These are phyloP conservation scores for Pteruthius melanotis DNA, from an alignment of 2,113 vertebrate genomes.

Conservation along the genomic window DNA sequence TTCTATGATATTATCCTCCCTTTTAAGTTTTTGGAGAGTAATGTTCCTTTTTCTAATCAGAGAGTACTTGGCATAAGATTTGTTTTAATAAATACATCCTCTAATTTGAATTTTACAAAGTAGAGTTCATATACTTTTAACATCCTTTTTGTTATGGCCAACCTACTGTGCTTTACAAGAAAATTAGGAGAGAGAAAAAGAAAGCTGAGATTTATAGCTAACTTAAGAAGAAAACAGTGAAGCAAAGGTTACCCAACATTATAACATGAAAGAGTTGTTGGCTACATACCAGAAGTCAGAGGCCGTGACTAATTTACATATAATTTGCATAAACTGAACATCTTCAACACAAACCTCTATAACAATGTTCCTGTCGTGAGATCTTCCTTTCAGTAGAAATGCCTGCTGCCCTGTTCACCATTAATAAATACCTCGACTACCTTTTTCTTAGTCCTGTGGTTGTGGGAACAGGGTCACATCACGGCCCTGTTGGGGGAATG, in stretches of 20 bases:
- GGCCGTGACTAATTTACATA: neutral
- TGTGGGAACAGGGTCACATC: neutral
- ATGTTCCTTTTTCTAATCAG: neutral
- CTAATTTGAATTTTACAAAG: neutral
- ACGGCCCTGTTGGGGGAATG: neutral
- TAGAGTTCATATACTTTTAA: neutral
- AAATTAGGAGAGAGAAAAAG: neutral
- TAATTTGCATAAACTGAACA: slow-evolving; percentile 9
- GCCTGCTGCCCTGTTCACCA: neutral
- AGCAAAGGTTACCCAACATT: neutral
- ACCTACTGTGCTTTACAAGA: neutral
- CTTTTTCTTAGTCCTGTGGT: neutral
- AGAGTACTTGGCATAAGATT: neutral
- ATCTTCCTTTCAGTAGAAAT: neutral
- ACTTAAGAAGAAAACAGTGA: slow-evolving; percentile 10
- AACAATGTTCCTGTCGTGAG: neutral
- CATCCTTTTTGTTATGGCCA: neutral
- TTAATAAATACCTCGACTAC: neutral
- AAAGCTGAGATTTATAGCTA: slow-evolving; percentile 6
- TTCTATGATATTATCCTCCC: neutral
- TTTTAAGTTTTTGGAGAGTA: neutral
- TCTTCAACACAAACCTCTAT: neutral
- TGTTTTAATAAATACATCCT: neutral
- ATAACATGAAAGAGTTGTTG: neutral
- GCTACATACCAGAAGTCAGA: neutral